Evolutionary conservation across 1,140 invertebrate species (phyloP).

Genomic region (Drosophila nannoptera): DNA sequence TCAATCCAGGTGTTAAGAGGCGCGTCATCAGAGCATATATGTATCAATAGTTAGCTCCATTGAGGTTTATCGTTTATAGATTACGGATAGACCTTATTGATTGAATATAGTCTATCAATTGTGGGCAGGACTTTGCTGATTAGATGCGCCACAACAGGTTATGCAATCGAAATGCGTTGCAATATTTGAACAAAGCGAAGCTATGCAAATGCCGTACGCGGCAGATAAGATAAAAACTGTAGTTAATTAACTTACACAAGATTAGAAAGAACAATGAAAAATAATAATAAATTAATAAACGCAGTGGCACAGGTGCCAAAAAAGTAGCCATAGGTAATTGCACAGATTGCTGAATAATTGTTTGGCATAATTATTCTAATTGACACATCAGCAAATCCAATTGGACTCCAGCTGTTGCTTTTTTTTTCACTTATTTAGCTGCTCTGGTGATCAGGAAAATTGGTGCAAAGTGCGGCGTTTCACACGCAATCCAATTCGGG

Average conservation of each 20-base stretch:
- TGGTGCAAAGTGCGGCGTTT: slow-evolving; percentile 24
- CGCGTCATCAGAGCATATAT: not conserved
- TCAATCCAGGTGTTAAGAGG: not conserved
- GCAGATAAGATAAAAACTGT: slow-evolving; percentile 13
- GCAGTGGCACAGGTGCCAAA: not conserved
- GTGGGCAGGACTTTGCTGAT: not conserved
- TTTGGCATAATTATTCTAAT: not conserved
- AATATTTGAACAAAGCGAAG: not conserved
- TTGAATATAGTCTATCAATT: not conserved
- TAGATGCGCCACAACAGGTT: slow-evolving; percentile 5
- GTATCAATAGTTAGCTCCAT: not conserved
- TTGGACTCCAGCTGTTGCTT: slow-evolving; percentile 2
- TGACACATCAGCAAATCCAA: slow-evolving; percentile 37
- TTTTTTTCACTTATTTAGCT: not conserved
- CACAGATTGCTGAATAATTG: not conserved
- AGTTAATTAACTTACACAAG: not conserved
- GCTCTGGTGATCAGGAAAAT: slow-evolving; percentile 18
- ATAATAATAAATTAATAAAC: not conserved
- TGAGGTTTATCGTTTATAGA: not conserved
- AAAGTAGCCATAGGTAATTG: not conserved
- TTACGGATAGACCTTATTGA: not conserved
- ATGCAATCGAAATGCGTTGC: slow-evolving; percentile 14
- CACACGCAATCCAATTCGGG: slow-evolving; percentile 65
- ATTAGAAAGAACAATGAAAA: not conserved
- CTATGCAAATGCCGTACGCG: not conserved